phyloP scores from a whole-genome alignment of 2,888 invertebrate genomes.

The Calameuta pallipes region DNA sequence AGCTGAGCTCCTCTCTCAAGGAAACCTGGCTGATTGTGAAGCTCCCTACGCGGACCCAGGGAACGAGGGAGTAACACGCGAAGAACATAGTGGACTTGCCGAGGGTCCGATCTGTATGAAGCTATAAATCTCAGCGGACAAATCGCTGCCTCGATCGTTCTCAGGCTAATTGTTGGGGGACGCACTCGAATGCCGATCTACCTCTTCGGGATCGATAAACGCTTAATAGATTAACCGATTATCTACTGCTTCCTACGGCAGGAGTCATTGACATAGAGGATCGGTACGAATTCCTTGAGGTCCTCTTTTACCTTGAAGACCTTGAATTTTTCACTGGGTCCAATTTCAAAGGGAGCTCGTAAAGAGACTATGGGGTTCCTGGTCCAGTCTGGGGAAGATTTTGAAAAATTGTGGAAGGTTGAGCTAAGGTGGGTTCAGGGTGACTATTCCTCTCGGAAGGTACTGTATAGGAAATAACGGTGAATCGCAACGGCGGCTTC shows the following conservation, averaged over 20 bases:
- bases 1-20: neutral
- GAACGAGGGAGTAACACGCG: neutral
- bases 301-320: neutral
- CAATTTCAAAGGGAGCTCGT: too few species aligned
- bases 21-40: neutral
- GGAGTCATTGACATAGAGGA: neutral
- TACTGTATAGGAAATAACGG: neutral
- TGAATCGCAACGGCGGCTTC: neutral
- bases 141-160: conserved; percentile 53
- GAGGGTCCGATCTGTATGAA: conserved; percentile 47
- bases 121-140: conserved; percentile 58
- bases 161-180: conserved; percentile 56
- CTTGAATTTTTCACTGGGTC: neutral
- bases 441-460: neutral
- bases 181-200: conserved; percentile 43
- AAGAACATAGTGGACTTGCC: conserved; percentile 10
- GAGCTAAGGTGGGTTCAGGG: neutral
- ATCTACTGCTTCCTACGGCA: conserved; percentile 25
- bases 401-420: neutral
- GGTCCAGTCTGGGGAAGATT: neutral
- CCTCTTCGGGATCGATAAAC: conserved; percentile 34
- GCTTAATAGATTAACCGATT: conserved; percentile 54
- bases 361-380: neutral
- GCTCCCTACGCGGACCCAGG: neutral
- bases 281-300: neutral